Evolutionary conservation across 2,888 invertebrate genomes (phyloP).

Genomic region (Drosophila helvetica): DNA sequence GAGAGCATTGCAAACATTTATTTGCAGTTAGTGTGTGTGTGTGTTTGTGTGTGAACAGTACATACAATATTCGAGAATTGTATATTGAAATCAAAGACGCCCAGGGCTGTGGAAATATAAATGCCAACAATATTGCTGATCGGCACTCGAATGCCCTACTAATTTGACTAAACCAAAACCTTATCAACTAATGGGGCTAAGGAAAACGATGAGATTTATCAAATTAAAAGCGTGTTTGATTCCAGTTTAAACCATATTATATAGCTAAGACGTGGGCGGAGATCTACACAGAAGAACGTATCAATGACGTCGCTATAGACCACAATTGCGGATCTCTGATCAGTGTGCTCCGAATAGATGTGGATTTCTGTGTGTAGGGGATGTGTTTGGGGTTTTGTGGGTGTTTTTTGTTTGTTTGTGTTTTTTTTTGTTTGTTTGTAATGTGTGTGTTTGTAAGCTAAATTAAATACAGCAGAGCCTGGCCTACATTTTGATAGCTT

Average conservation of each 20-base stretch:
- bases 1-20: slow-evolving; percentile 71
- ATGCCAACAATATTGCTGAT: slow-evolving; percentile 55
- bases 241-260: slow-evolving; percentile 77
- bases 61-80: slow-evolving; percentile 69
- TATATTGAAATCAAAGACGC: slow-evolving; percentile 72
- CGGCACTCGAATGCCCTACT: slow-evolving; percentile 52
- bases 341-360: slow-evolving; percentile 20
- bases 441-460: slow-evolving; percentile 51
- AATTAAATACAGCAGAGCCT: slow-evolving; percentile 61
- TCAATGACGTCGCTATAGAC: slow-evolving; percentile 19
- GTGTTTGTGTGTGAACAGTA: slow-evolving; percentile 20
- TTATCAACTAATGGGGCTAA: slow-evolving; percentile 45
- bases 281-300: slow-evolving; percentile 62
- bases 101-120: slow-evolving; percentile 51
- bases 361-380: slow-evolving; percentile 28
- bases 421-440: slow-evolving; percentile 3
- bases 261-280: slow-evolving; percentile 72
- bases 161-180: slow-evolving; percentile 48
- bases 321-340: slow-evolving; percentile 21
- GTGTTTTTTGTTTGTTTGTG: slow-evolving; percentile 18
- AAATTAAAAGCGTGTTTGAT: slow-evolving; percentile 73
- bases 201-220: slow-evolving; percentile 38
- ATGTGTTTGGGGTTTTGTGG: slow-evolving; percentile 17
- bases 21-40: slow-evolving; percentile 6
- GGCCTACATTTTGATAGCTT: slow-evolving; percentile 56